These are phyloP conservation scores for Balaeniceps rex DNA, from an alignment of 2,113 vertebrate genomes.

Conservation along the genomic window DNA sequence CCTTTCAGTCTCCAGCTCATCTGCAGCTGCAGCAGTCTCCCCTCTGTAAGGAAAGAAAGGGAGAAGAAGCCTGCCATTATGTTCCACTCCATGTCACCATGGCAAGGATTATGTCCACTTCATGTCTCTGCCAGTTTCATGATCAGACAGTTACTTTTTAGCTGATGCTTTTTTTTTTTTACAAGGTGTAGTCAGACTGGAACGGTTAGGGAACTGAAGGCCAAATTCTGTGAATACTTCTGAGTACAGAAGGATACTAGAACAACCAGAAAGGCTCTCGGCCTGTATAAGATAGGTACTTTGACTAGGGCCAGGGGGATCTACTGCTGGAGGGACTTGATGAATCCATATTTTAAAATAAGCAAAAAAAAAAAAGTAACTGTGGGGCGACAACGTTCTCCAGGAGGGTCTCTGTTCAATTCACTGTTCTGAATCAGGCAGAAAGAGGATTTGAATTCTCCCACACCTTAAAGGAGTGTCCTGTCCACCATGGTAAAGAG, in stretches of 20 bases:
- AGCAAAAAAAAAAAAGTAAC: not conserved
- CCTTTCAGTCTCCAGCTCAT: not conserved
- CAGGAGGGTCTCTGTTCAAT: not conserved
- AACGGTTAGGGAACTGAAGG: not conserved
- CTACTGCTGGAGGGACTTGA: not conserved
- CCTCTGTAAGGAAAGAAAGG: not conserved
- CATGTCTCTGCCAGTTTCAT: not conserved
- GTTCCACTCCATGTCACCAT: not conserved
- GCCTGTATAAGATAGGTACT: not conserved
- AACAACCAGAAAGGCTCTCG: not conserved
- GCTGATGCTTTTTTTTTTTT: not conserved
- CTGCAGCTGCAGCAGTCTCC: not conserved
- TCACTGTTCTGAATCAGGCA: not conserved
- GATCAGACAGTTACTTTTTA: not conserved
- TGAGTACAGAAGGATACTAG: not conserved
- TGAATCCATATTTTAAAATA: not conserved
- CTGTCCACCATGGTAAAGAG: not conserved
- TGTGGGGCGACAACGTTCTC: not conserved
- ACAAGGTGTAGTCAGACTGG: not conserved
- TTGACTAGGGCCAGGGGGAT: not conserved
- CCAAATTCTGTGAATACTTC: not conserved
- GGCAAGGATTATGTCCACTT: not conserved
- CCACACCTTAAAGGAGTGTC: not conserved
- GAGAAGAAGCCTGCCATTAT: not conserved
- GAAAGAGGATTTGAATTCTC: not conserved